Evolutionary conservation across 37 sponge, comb jelly and placozoan genomes (phyloP).

Genomic region (Chondrosia reniformis): DNA sequence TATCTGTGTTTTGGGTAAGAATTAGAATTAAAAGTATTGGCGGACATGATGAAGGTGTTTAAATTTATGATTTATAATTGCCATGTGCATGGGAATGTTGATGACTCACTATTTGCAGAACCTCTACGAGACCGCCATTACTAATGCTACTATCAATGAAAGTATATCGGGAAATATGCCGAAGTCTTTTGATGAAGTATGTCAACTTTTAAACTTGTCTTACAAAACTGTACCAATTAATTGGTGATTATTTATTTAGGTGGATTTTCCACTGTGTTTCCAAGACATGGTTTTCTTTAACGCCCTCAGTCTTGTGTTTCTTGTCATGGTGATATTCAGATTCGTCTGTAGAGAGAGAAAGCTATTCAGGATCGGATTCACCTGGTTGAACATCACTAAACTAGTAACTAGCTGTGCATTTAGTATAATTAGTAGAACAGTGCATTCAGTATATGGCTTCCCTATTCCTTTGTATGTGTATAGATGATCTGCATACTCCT

Average conservation of each 20-base stretch:
- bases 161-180: not conserved
- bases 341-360: constrained; percentile 23
- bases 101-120: no score
- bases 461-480: not conserved
- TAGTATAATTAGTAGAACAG: no score
- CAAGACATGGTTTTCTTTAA: constrained; percentile 64
- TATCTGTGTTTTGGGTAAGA: constrained; percentile 10
- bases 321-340: constrained; percentile 26
- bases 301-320: constrained; percentile 45
- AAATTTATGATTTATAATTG: not conserved
- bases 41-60: not conserved
- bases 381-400: constrained; percentile 24
- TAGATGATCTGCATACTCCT: constrained; percentile 36
- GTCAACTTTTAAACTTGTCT: not conserved
- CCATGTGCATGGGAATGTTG: not conserved
- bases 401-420: no score
- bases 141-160: no score
- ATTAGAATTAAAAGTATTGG: not conserved
- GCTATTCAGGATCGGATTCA: constrained; percentile 16
- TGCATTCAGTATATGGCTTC: no score
- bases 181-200: not conserved
- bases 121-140: no score
- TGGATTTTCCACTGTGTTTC: constrained; percentile 70
- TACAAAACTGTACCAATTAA: no score
- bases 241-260: constrained; percentile 4